Conservation (phyloP, 2,113 vertebrate species). For the Callaeas wilsoni region DNA sequence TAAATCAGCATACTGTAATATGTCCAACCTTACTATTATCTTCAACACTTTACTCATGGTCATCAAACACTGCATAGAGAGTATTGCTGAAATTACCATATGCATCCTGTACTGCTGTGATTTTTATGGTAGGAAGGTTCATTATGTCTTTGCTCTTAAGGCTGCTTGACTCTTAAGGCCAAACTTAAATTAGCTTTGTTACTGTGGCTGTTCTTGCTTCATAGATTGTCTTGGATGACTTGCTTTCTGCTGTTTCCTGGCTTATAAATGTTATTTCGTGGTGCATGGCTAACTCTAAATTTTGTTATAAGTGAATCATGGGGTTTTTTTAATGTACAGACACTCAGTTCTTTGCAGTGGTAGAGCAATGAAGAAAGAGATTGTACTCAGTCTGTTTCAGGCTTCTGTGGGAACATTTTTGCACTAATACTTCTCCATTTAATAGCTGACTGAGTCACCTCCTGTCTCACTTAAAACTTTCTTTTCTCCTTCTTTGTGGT, state of each 20-base stretch:
- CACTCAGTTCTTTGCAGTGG: background rate
- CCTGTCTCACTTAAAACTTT: background rate
- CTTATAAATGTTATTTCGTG: background rate
- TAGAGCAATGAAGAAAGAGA: background rate
- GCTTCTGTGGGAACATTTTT: background rate
- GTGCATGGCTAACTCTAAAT: background rate
- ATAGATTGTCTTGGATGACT: background rate
- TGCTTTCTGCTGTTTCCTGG: background rate
- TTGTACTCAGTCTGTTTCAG: background rate
- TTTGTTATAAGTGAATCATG: background rate
- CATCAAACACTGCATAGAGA: background rate
- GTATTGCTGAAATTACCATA: background rate
- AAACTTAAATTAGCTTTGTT: background rate
- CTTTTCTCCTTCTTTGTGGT: background rate
- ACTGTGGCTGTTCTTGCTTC: background rate
- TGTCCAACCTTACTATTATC: background rate
- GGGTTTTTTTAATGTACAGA: background rate
- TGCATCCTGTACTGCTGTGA: background rate
- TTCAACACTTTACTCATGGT: background rate
- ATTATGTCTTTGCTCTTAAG: background rate
- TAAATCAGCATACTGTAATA: fast-evolving
- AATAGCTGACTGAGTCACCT: background rate
- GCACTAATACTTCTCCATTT: background rate
- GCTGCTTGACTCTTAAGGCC: background rate
- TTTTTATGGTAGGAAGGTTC: background rate